Percentiles rank a stretch among this genome's conserved stretches.
Conservation (phyloP, 1,140 invertebrate genomes). For the Parapsyche elsis region DNA sequence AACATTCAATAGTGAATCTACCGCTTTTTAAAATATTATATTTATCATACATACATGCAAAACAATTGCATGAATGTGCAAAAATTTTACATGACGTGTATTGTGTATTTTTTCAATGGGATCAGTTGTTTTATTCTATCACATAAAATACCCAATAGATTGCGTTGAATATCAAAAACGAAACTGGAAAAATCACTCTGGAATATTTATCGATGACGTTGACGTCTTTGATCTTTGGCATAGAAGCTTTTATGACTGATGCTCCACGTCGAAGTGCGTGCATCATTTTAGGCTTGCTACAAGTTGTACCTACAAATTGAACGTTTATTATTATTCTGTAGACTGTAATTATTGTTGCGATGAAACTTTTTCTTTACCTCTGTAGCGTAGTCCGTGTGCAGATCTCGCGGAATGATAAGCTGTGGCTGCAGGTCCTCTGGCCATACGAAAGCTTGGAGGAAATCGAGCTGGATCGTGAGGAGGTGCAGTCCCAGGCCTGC, state of each 20-base stretch:
- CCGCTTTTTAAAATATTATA: too few species aligned
- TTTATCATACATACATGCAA: too few species aligned
- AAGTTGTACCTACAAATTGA: constrained; percentile 64
- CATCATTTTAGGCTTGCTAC: constrained; percentile 75
- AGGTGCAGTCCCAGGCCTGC: constrained; percentile 63
- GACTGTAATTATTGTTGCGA: not conserved
- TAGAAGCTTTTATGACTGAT: constrained; percentile 80
- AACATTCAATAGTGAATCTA: too few species aligned
- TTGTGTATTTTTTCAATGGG: too few species aligned
- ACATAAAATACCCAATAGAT: constrained; percentile 96
- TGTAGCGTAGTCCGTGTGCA: constrained; percentile 68
- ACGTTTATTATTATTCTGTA: not conserved
- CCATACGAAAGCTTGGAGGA: constrained; percentile 83
- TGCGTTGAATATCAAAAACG: constrained; percentile 93
- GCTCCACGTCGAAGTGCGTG: constrained; percentile 83
- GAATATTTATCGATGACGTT: constrained; percentile 98
- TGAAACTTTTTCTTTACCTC: constrained; percentile 59
- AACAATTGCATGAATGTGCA: too few species aligned
- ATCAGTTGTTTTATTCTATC: constrained; percentile 67
- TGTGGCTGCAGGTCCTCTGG: constrained; percentile 69
- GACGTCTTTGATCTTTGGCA: constrained; percentile 96
- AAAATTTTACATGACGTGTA: too few species aligned
- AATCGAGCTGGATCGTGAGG: constrained; percentile 73
- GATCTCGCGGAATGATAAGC: constrained; percentile 59
- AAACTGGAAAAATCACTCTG: constrained; percentile 91